phyloP scores from a whole-genome alignment of 2,888 invertebrate genomes.

The Microctonus aethiopoides region DNA sequence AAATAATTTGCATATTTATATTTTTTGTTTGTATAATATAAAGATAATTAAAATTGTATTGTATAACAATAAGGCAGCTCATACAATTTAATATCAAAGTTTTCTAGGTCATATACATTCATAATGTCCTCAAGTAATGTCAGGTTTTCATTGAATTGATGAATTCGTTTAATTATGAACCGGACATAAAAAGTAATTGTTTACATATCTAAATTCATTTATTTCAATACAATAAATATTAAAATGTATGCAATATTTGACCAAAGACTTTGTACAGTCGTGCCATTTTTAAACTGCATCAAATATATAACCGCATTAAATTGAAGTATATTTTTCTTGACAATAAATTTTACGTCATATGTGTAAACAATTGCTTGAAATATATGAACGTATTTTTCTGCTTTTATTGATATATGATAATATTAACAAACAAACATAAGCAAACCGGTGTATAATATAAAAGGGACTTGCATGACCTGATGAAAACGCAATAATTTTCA shows the following conservation, averaged over 20 bases:
- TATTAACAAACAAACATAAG: not conserved
- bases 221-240: not conserved
- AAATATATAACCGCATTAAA: not conserved
- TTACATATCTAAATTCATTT: not conserved
- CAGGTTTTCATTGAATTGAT: not conserved
- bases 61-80: too few species aligned
- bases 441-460: not conserved
- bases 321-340: not conserved
- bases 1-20: too few species aligned
- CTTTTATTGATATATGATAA: not conserved
- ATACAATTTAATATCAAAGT: too few species aligned
- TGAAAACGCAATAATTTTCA: too few species aligned
- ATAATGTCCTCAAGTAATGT: too few species aligned
- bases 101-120: too few species aligned
- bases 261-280: not conserved
- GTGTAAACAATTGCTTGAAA: not conserved
- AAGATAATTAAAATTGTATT: too few species aligned
- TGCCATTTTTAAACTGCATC: not conserved
- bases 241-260: not conserved
- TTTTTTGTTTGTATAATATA: too few species aligned
- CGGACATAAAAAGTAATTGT: not conserved
- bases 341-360: not conserved
- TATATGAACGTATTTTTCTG: not conserved
- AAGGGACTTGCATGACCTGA: not conserved
- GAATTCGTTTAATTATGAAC: not conserved